phyloP scores from a whole-genome alignment of 30 jellyfish, hydroid and myxozoan species.

The Mastigias papua region DNA sequence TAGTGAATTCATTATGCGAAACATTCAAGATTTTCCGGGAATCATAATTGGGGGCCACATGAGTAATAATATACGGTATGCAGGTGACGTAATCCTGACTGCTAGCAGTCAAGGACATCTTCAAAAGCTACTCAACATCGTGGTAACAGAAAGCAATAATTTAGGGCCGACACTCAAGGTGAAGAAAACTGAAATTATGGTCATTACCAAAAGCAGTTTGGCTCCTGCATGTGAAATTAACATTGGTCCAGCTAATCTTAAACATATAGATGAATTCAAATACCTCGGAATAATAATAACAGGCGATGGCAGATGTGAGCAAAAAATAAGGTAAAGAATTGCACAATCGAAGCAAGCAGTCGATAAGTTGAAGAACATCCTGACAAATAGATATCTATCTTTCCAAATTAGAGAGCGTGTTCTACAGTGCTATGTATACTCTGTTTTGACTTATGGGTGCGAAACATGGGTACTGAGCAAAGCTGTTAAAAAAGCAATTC shows the following conservation, averaged over 20 bases:
- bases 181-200: background rate
- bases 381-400: no score
- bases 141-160: background rate
- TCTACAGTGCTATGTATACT: no score
- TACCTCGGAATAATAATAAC: background rate
- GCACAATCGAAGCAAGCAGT: no score
- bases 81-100: background rate
- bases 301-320: background rate
- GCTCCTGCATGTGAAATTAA: background rate
- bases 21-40: background rate
- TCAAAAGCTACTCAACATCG: background rate
- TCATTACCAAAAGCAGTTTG: background rate
- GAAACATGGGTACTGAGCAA: no score
- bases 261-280: background rate
- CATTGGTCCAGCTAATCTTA: background rate
- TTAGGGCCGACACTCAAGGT: background rate
- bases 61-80: slow-evolving; percentile 8
- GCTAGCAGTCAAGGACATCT: background rate
- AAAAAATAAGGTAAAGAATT: background rate
- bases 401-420: no score
- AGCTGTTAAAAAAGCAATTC: no score
- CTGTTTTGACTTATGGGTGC: no score
- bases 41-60: background rate
- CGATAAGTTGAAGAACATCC: no score
- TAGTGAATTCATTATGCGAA: background rate